Conservation (phyloP, 2,888 invertebrate species). For the Lissocephala sabroskyi region DNA sequence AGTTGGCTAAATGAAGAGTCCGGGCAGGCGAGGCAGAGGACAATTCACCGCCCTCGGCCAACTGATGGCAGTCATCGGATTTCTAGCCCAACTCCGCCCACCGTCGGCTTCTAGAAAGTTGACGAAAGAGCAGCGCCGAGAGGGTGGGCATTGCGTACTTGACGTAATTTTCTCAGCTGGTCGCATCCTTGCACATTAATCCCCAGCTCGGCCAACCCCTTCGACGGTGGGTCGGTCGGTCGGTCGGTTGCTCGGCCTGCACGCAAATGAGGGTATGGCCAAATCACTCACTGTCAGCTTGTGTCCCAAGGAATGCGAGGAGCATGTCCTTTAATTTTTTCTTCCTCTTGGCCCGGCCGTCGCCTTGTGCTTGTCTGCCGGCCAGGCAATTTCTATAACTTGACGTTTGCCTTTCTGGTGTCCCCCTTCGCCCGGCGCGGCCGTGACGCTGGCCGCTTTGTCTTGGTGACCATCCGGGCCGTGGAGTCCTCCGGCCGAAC, state of each 20-base stretch:
- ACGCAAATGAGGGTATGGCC: conserved; percentile 67
- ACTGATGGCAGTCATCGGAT: too few species aligned
- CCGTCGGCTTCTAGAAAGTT: too few species aligned
- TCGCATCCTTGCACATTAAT: conserved; percentile 59
- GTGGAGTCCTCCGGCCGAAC: too few species aligned
- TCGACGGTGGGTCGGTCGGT: conserved; percentile 5
- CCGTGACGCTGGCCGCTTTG: background rate
- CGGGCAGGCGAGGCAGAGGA: conserved; percentile 1
- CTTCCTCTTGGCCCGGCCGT: conserved; percentile 7
- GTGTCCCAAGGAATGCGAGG: conserved; percentile 56
- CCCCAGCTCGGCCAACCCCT: conserved; percentile 17
- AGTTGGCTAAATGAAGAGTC: conserved; percentile 47
- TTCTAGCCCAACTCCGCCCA: too few species aligned
- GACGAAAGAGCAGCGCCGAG: too few species aligned
- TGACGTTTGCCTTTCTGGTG: conserved; percentile 36
- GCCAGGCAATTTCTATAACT: conserved; percentile 46
- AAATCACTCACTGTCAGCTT: conserved; percentile 69
- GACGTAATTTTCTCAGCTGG: conserved; percentile 44
- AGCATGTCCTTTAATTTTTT: conserved; percentile 58
- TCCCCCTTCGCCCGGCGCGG: background rate
- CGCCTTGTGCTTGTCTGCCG: background rate
- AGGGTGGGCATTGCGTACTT: conserved; percentile 36
- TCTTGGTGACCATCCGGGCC: background rate
- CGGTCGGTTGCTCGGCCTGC: conserved; percentile 24
- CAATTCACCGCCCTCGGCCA: too few species aligned